phyloP scores from a whole-genome alignment of 2,797 vertebrate genomes.

The Aplochiton taeniatus region DNA sequence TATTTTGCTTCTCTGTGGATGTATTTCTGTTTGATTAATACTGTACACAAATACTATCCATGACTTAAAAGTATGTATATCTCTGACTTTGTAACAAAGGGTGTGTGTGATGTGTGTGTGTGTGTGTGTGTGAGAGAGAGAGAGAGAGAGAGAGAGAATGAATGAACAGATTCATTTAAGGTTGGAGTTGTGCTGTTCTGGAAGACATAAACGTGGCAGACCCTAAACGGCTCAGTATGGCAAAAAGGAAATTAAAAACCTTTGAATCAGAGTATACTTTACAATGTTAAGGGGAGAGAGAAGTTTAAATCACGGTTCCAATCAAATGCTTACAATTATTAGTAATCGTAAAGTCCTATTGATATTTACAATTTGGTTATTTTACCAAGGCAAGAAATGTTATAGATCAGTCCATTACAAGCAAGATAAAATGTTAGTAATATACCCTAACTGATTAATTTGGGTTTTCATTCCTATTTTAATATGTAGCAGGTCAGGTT shows the following conservation, averaged over 20 bases:
- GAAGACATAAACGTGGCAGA: slow-evolving; percentile 1
- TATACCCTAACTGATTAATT: slow-evolving; percentile 15
- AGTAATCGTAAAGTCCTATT: background rate
- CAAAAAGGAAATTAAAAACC: slow-evolving; percentile 38
- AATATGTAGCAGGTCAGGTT: background rate
- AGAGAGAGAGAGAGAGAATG: slow-evolving; percentile 1
- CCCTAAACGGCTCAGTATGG: slow-evolving; percentile 31
- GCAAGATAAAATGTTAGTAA: background rate
- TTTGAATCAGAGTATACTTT: slow-evolving; percentile 51
- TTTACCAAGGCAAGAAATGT: slow-evolving; percentile 21
- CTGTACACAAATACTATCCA: slow-evolving; percentile 20
- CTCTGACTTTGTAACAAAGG: slow-evolving; percentile 48
- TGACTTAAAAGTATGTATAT: slow-evolving; percentile 47
- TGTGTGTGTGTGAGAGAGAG: slow-evolving; percentile 12
- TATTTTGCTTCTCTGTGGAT: slow-evolving; percentile 60
- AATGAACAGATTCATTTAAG: background rate
- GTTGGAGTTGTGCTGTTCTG: slow-evolving; percentile 27
- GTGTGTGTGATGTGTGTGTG: slow-evolving; percentile 2
- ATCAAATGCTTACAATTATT: slow-evolving; percentile 11
- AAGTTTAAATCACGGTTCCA: background rate
- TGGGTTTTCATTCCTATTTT: slow-evolving; percentile 10
- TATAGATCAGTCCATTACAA: slow-evolving; percentile 43
- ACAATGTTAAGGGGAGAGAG: slow-evolving; percentile 28
- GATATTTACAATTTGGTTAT: background rate
- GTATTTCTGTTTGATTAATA: slow-evolving; percentile 37